Evolutionary conservation across 2,113 vertebrate genomes (phyloP).

Genomic region (Thymallus thymallus): DNA sequence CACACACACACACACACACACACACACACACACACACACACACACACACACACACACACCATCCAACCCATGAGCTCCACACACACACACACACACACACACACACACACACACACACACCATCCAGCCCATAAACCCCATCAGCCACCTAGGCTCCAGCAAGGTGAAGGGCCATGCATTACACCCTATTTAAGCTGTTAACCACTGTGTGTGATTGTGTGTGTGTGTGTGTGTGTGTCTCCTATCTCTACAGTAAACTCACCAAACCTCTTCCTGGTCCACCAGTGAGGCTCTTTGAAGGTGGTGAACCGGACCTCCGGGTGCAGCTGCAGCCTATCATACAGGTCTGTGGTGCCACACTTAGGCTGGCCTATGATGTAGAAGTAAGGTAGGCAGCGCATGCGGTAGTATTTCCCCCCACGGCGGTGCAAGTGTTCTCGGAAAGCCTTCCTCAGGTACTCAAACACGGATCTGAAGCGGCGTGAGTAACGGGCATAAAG

Average conservation of each 20-base stretch:
- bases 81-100: too few species aligned
- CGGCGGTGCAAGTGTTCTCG: constrained; percentile 80
- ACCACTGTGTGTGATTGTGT: neutral
- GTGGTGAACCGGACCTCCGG: constrained; percentile 89
- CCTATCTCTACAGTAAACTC: constrained; percentile 53
- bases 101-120: too few species aligned
- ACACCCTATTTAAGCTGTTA: too few species aligned
- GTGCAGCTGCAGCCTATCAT: constrained; percentile 87
- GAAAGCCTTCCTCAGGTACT: constrained; percentile 85
- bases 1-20: too few species aligned
- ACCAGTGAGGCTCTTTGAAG: constrained; percentile 97
- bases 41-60: too few species aligned
- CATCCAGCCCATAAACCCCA: too few species aligned
- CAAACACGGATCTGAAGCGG: constrained; percentile 85
- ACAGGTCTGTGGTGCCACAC: constrained; percentile 94
- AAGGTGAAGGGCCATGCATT: too few species aligned
- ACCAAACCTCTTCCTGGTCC: constrained; percentile 96
- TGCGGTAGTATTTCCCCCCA: constrained; percentile 77
- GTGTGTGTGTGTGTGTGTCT: neutral
- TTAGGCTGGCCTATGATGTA: constrained; percentile 98
- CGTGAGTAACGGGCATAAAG: constrained; percentile 86
- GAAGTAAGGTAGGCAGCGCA: constrained; percentile 92
- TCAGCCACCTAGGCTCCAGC: too few species aligned
- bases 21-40: too few species aligned
- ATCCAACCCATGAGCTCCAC: too few species aligned